Percentiles rank a stretch among this genome's conserved stretches.
Conservation (phyloP, 2,888 invertebrate genomes). For the Drosophila prolongata region DNA sequence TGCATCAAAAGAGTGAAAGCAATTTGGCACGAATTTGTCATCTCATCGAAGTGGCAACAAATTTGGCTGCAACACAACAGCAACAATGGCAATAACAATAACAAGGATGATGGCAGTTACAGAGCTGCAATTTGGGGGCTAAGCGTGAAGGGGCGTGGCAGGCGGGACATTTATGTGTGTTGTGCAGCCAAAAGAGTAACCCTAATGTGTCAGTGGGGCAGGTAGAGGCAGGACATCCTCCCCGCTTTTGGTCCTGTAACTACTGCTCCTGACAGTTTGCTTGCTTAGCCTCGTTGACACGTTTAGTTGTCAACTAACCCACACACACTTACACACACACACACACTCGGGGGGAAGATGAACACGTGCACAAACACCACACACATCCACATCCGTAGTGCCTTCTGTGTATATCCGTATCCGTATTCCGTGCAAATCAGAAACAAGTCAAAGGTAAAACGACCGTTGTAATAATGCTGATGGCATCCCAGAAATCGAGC, state of each 20-base stretch:
- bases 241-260: constrained; percentile 5
- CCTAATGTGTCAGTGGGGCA: constrained; percentile 72
- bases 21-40: constrained; percentile 76
- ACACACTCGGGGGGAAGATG: constrained; percentile 2
- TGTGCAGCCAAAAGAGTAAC: constrained; percentile 64
- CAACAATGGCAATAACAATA: constrained; percentile 41
- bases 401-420: constrained; percentile 13
- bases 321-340: constrained; percentile 25
- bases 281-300: constrained; percentile 75
- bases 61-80: constrained; percentile 52
- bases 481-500: constrained; percentile 46
- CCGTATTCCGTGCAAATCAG: constrained; percentile 59
- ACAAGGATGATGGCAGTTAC: constrained; percentile 45
- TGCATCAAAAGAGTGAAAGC: constrained; percentile 49
- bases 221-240: constrained; percentile 20
- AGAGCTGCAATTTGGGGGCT: constrained; percentile 34
- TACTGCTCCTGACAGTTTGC: constrained; percentile 57
- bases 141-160: neutral
- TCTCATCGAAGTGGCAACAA: constrained; percentile 72
- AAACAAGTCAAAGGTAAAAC: constrained; percentile 69
- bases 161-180: constrained; percentile 41
- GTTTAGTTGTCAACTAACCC: constrained; percentile 67
- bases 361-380: constrained; percentile 13
- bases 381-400: constrained; percentile 20
- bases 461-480: constrained; percentile 55